phyloP scores from a whole-genome alignment of 2,888 invertebrate genomes.

The Stramonita haemastoma region DNA sequence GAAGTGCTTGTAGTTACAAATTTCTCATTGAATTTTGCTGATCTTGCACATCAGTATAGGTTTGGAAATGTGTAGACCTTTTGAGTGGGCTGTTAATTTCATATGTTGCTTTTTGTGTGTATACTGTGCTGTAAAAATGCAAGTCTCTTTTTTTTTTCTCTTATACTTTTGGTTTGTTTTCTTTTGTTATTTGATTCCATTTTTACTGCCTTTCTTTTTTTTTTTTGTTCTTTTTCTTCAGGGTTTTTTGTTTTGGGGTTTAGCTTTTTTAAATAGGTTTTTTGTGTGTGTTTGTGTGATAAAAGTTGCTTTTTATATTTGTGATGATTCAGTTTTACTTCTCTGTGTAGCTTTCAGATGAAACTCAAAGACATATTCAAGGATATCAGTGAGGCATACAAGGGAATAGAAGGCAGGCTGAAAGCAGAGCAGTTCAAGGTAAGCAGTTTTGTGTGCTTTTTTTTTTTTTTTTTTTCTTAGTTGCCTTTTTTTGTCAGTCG shows the following conservation, averaged over 20 bases:
- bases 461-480: too few relatives aligned
- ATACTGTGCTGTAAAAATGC: too few relatives aligned
- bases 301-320: too few relatives aligned
- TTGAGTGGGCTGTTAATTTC: too few relatives aligned
- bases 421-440: constrained; percentile 97
- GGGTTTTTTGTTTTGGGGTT: neutral
- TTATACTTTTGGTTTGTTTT: neutral
- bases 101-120: too few relatives aligned
- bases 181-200: neutral
- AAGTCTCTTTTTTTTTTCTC: neutral
- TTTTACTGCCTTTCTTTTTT: too few relatives aligned
- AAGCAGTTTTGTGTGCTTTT: constrained; percentile 50
- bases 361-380: constrained; percentile 88
- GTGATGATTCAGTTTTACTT: constrained; percentile 21
- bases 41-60: too few relatives aligned
- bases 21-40: too few relatives aligned
- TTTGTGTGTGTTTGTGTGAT: neutral
- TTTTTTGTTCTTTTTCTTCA: neutral
- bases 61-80: too few relatives aligned
- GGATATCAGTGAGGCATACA: constrained; percentile 85
- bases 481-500: too few relatives aligned
- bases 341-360: constrained; percentile 85
- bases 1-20: too few relatives aligned
- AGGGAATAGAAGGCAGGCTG: constrained; percentile 87
- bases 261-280: neutral